A percentile compares a stretch with the other conserved stretches of the same genome.
Evolutionary conservation across 53 echinoderm and acorn worm genomes (phyloP).

Genomic region (Echinarachnius parma): DNA sequence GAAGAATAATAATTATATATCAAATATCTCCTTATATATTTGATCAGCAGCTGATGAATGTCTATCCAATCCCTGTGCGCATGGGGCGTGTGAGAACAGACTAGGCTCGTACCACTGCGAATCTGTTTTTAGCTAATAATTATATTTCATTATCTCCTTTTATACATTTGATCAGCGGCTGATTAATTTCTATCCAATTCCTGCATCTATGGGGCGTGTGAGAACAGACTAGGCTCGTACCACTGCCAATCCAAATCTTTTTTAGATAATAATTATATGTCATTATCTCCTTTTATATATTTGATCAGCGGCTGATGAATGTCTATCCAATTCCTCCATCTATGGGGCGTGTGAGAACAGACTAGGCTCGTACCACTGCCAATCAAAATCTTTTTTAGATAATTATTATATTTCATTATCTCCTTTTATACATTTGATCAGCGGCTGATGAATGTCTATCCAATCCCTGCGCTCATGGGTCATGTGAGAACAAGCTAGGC

Average conservation of each 20-base stretch:
- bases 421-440: too few relatives aligned
- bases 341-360: constrained; percentile 30
- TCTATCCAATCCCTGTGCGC: background rate
- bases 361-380: constrained; percentile 30
- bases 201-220: background rate
- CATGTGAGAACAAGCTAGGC: constrained; percentile 28
- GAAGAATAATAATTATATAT: too few relatives aligned
- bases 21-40: too few relatives aligned
- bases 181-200: background rate
- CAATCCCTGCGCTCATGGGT: constrained; percentile 24
- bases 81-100: background rate
- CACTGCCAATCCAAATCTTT: constrained; percentile 16
- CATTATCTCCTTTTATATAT: too few relatives aligned
- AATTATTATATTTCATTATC: too few relatives aligned
- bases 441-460: constrained; percentile 31
- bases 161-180: too few relatives aligned
- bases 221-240: background rate
- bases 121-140: too few relatives aligned
- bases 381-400: too few relatives aligned
- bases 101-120: constrained; percentile 5
- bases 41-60: constrained; percentile 16
- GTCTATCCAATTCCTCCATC: constrained; percentile 7
- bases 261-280: too few relatives aligned
- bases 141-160: too few relatives aligned
- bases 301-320: constrained; percentile 40